Evolutionary conservation across 2,113 vertebrate species (phyloP), one percentile per base, ranked within the genome.

Genomic region (Hemibagrus wyckioides): DNA sequence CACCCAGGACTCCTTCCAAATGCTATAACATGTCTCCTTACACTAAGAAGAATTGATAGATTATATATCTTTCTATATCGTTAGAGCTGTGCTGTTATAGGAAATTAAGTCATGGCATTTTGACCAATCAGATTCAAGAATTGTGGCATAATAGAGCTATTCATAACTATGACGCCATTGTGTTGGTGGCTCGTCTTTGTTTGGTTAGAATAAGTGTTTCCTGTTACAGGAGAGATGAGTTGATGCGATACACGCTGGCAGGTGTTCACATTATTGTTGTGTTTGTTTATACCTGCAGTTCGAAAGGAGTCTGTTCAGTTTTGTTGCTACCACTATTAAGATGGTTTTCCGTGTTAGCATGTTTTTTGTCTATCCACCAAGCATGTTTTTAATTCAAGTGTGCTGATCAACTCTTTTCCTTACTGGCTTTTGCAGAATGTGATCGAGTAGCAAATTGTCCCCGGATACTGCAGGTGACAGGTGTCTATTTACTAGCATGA

Each of bases 241-340:
- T 41, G 0, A 41, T 41, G 69, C 2, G 21, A 10, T 41, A 6
- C 13, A 67, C 15, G 36, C 7, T 73, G 21, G 73, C 13, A 50
- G 41, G 2, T 76, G 44, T 76, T 48, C 44, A 76, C 41, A 50
- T 76, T 50, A 15, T 25, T 48, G 44, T 76, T 15, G 44, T 76
- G 73, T 50, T 76, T 50, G 44, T 50, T 76, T 76, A 76, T 76
- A 73, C 39, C 71, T 73, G 71, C 39, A 73, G 39, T 44, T 2
- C 10, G 44, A 10, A 28, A 3, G 39, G 71, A 25, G 71, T 41
- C 21, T 1, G 23, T 8, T 73, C 71, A 8, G 63, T 48, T 48
- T 48, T 48, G 44, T 48, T 3, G 44, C 44, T 48, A 48, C 44
- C 44, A 48, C 44, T 8, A 48, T 48, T 48, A 48, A 48, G 44